Conservation (phyloP, 2,888 invertebrate genomes). For the Spialia ferax region DNA sequence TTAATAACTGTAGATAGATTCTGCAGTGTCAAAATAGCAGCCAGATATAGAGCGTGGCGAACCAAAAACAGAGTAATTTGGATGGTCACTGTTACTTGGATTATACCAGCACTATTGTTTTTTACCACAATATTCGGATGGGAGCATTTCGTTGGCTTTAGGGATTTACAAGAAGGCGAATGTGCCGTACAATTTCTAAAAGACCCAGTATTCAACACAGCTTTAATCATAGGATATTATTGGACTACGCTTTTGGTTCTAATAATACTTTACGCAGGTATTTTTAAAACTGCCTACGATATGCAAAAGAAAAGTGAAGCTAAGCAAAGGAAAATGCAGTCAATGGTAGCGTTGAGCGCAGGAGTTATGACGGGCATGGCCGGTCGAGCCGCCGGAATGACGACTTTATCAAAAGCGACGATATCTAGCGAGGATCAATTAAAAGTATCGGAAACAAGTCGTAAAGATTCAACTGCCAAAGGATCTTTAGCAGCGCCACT, state of each 20-base stretch:
- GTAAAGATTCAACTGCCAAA: slow-evolving; percentile 74
- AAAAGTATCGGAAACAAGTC: slow-evolving; percentile 76
- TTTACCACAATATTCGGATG: slow-evolving; percentile 99
- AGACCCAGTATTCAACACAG: slow-evolving; percentile 98
- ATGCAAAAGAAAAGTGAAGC: slow-evolving; percentile 99
- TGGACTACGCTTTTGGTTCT: slow-evolving; percentile 99
- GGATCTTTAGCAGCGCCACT: slow-evolving; percentile 74
- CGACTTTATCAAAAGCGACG: slow-evolving; percentile 92
- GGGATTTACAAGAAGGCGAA: slow-evolving; percentile 94
- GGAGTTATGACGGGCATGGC: slow-evolving; percentile 97
- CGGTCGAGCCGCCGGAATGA: slow-evolving; percentile 94
- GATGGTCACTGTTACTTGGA: slow-evolving; percentile 99
- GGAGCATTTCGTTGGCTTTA: slow-evolving; percentile 98
- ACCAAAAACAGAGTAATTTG: slow-evolving; percentile 97
- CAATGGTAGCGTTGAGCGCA: slow-evolving; percentile 96
- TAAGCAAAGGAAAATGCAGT: slow-evolving; percentile 98
- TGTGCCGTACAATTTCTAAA: slow-evolving; percentile 99
- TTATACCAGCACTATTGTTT: slow-evolving; percentile 97
- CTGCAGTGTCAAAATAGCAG: slow-evolving; percentile 99
- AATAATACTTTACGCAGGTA: slow-evolving; percentile 98
- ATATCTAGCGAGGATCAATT: slow-evolving; percentile 91
- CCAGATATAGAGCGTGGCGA: slow-evolving; percentile 98
- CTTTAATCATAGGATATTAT: slow-evolving; percentile 98
- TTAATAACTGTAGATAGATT: slow-evolving; percentile 99
- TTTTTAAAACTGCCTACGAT: slow-evolving; percentile 98